These are phyloP conservation scores for Rhea americana DNA, from an alignment of 2,113 vertebrate genomes.

Conservation along the genomic window DNA sequence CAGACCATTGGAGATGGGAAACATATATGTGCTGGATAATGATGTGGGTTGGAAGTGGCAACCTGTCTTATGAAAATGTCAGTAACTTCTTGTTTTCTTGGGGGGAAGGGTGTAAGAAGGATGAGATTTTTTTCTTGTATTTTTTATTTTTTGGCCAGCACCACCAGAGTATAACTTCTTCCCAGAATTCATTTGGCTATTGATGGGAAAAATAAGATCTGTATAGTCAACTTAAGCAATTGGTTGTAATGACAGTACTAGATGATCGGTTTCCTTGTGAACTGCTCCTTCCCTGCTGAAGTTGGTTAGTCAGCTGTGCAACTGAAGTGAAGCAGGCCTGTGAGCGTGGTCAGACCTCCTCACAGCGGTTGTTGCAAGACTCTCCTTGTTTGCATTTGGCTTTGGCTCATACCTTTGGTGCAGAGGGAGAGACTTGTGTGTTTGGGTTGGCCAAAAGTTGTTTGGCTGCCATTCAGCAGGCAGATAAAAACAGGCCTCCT, in stretches of 20 bases:
- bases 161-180: neutral
- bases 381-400: neutral
- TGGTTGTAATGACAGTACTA: fast-evolving
- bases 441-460: neutral
- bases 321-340: neutral
- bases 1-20: neutral
- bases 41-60: neutral
- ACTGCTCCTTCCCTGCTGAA: neutral
- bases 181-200: neutral
- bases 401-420: neutral
- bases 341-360: neutral
- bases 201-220: neutral
- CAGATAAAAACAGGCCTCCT: neutral
- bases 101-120: neutral
- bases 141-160: neutral
- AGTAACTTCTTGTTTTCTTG: neutral
- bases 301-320: fast-evolving
- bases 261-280: neutral
- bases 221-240: neutral
- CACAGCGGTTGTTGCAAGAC: neutral
- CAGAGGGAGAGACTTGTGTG: neutral
- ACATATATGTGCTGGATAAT: neutral
- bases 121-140: neutral
- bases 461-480: neutral
- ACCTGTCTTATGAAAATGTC: neutral